These are phyloP conservation scores for Nasua narica DNA, from an alignment of 2,797 vertebrate genomes.

Conservation along the genomic window DNA sequence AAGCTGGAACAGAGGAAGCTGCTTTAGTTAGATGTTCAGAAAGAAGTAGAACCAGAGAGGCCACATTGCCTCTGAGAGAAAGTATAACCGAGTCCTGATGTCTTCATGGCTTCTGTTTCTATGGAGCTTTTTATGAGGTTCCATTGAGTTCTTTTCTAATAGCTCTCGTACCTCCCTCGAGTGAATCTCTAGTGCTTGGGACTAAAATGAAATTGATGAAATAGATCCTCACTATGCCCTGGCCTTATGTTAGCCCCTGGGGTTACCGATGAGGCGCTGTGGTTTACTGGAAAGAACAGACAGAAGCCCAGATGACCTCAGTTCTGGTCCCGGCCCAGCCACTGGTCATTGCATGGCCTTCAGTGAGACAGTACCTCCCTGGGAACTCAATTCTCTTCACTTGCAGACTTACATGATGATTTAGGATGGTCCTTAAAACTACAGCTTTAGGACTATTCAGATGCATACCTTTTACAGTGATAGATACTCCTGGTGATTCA, in stretches of 20 bases:
- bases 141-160: neutral
- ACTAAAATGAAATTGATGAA: conserved; percentile 12
- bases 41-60: neutral
- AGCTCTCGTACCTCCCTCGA: neutral
- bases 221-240: neutral
- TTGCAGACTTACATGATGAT: neutral
- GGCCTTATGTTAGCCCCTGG: neutral
- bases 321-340: neutral
- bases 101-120: neutral
- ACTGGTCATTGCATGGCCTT: neutral
- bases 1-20: neutral
- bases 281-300: neutral
- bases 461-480: conserved; percentile 62
- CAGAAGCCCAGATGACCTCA: neutral
- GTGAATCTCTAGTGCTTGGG: neutral
- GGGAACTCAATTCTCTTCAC: conserved; percentile 5
- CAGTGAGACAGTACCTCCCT: neutral
- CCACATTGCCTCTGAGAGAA: neutral
- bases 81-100: neutral
- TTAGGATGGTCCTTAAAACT: neutral
- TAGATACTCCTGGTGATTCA: neutral
- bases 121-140: neutral
- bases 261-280: neutral
- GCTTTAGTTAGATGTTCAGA: neutral
- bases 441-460: neutral